Evolutionary conservation across 2,888 invertebrate genomes (phyloP).

Genomic region (Diplolepis rosae): DNA sequence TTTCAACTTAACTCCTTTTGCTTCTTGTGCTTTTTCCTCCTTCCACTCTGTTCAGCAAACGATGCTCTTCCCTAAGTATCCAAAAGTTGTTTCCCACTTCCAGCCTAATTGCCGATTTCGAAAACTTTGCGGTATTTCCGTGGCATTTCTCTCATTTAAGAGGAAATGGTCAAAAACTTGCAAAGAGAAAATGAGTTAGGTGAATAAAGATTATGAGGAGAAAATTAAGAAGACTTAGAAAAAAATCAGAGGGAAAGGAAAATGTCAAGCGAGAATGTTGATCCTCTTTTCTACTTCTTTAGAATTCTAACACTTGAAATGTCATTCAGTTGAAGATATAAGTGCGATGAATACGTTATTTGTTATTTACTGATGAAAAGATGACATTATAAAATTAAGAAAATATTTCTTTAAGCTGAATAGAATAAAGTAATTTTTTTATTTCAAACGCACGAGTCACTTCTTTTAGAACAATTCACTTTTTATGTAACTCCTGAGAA

Average conservation of each 20-base stretch:
- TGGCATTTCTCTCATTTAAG: constrained; percentile 14
- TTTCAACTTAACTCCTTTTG: constrained; percentile 24
- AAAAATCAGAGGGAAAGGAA: not conserved
- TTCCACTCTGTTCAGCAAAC: constrained; percentile 16
- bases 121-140: constrained; percentile 40
- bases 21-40: constrained; percentile 1
- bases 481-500: too few relatives aligned
- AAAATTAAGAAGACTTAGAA: not conserved
- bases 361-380: too few relatives aligned
- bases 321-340: too few relatives aligned
- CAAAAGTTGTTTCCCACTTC: constrained; percentile 25
- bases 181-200: constrained; percentile 4
- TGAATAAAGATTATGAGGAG: constrained; percentile 2
- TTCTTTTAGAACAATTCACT: too few relatives aligned
- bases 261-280: not conserved
- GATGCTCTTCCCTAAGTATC: constrained; percentile 13
- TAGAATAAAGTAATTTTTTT: too few relatives aligned
- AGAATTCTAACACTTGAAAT: too few relatives aligned
- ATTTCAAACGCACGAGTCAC: too few relatives aligned
- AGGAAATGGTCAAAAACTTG: not conserved
- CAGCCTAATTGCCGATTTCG: constrained; percentile 45
- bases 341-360: too few relatives aligned
- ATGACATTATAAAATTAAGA: too few relatives aligned
- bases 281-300: not conserved
- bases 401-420: too few relatives aligned